Evolutionary conservation across 2,888 invertebrate genomes (phyloP), one percentile per base, ranked within the genome.

Genomic region (Nasonovia ribisnigri): DNA sequence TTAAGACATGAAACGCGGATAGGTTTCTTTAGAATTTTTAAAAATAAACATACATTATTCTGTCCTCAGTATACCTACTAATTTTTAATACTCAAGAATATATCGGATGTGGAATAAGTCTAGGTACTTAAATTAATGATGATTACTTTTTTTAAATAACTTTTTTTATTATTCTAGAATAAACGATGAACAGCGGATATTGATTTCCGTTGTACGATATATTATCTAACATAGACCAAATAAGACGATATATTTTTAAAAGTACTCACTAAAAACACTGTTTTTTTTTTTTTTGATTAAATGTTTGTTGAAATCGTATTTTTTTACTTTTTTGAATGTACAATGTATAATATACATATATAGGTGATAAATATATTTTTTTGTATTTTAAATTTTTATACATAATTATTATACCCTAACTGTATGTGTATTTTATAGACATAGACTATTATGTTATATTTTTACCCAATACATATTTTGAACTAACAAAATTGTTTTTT

Each of bases 401-500:
- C 77, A 77, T 6, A 36, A 77, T 77, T 77, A 77, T 77, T 77
- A 20, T 77, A 20, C 77, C 36, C 0, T 77, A 36, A 77, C 77
- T 77, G 36, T 36, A 77, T 36, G 20, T 77, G 8, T 77, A 16
- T 77, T 77, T 36, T 36, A 77, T 77, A 77, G 77, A 36, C 36
- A 77, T 77, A 36, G 36, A 20, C 20, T 77, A 77, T 77, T 77
- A 36, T 77, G 20, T 36, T 77, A 77, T 20, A 77, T 77, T 36
- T 77, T 77, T 77, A 77, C 20, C 77, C 77, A 77, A 77, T 77
- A 77, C 6, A 77, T 77, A 77, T 36, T 77, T 77, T 77, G 77
- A 77, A 77, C 77, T 77, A 77, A 77, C 77, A 77, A 77, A 77
- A 77, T 36, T 77, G 36, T 77, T 36, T 77, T 77, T 16, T 77